Percentiles rank a stretch among this genome's conserved stretches.
These are phyloP conservation scores for Ridgeia piscesae DNA, from an alignment of 1,140 invertebrate species.

Conservation along the genomic window DNA sequence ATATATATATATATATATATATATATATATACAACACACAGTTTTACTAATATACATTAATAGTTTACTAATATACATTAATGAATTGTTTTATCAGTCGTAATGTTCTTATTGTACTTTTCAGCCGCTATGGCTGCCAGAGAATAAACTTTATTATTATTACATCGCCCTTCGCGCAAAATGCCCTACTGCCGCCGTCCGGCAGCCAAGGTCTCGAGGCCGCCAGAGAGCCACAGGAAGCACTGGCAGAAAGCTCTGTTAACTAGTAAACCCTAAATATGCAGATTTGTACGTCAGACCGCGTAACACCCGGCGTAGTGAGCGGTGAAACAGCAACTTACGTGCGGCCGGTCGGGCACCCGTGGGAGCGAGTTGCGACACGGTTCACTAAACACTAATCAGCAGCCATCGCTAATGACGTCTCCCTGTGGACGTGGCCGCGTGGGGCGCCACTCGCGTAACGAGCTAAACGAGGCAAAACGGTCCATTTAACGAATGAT, in stretches of 20 bases:
- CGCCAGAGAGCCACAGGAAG: too few relatives aligned
- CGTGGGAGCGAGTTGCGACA: neutral
- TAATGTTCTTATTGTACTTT: too few relatives aligned
- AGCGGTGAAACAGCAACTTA: neutral
- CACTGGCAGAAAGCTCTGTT: neutral
- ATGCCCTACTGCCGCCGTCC: too few relatives aligned
- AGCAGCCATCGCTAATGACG: neutral
- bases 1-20: too few relatives aligned
- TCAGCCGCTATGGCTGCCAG: too few relatives aligned
- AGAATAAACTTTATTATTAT: too few relatives aligned
- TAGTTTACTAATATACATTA: too few relatives aligned
- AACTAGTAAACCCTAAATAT: neutral
- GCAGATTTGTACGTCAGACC: neutral
- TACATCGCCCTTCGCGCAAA: too few relatives aligned
- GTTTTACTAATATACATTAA: too few relatives aligned
- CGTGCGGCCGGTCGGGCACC: neutral
- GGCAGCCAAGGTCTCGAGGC: neutral
- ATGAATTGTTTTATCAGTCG: too few relatives aligned
- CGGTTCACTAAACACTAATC: neutral
- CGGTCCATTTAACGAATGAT: conserved; percentile 1
- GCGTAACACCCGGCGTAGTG: neutral
- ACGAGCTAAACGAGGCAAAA: neutral
- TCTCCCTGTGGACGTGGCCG: neutral
- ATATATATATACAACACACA: too few relatives aligned
- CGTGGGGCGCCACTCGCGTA: neutral